Conservation (phyloP, 1,140 invertebrate genomes). For the Ylistrum balloti region DNA sequence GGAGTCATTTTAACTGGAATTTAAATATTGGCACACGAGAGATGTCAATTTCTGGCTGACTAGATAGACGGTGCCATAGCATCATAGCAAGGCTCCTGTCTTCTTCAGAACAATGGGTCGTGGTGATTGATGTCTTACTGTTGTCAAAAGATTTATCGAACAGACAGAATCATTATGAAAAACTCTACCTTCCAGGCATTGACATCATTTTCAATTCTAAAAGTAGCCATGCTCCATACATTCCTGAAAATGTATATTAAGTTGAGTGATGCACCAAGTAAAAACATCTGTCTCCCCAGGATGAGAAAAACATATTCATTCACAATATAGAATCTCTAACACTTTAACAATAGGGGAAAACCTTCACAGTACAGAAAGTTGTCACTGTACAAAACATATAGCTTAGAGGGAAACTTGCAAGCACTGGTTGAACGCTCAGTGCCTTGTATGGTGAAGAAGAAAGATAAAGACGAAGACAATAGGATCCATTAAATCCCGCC, state of each 20-base stretch:
- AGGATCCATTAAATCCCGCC: slow-evolving; percentile 14
- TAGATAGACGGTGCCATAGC: background rate
- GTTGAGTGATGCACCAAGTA: background rate
- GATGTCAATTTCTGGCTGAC: background rate
- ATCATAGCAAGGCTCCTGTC: background rate
- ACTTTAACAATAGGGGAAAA: background rate
- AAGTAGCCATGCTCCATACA: background rate
- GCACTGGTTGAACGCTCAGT: background rate
- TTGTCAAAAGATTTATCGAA: slow-evolving; percentile 34
- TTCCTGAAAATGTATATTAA: background rate
- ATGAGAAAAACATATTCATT: slow-evolving; percentile 13
- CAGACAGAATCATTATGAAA: background rate
- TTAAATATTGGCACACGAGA: background rate
- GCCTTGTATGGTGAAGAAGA: background rate
- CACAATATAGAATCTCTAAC: background rate
- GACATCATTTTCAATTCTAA: slow-evolving; percentile 1
- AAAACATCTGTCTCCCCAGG: background rate
- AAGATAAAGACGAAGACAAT: slow-evolving; percentile 31
- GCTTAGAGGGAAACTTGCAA: background rate
- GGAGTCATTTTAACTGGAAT: slow-evolving; percentile 27
- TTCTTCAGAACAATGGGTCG: background rate
- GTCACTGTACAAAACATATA: background rate
- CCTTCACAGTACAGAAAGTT: background rate
- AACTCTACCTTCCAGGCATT: background rate
- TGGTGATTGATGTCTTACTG: background rate